phyloP scores from a whole-genome alignment of 1,140 invertebrate genomes.

The Zaprionus vittiger region DNA sequence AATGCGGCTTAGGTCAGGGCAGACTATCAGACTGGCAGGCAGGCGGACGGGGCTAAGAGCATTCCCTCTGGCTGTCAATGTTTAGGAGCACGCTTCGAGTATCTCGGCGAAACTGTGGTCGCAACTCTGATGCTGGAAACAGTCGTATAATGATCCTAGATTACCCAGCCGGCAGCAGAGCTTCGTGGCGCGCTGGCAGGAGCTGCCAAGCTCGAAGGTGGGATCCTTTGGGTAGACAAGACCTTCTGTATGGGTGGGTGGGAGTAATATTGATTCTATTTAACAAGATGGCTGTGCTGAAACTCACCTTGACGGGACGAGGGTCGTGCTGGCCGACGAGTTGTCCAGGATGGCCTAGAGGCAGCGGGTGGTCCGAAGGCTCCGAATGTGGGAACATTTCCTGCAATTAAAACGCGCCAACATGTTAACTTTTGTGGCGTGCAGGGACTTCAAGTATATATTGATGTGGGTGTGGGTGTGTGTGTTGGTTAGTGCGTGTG shows the following conservation, averaged over 20 bases:
- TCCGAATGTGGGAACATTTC: constrained; percentile 9
- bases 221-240: constrained; percentile 52
- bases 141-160: constrained; percentile 54
- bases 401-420: constrained; percentile 71
- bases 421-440: constrained; percentile 54
- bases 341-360: background rate
- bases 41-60: background rate
- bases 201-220: constrained; percentile 28
- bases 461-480: constrained; percentile 3
- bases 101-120: constrained; percentile 49
- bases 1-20: constrained; percentile 11
- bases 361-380: background rate
- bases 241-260: constrained; percentile 27
- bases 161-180: constrained; percentile 45
- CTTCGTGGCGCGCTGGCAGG: constrained; percentile 49
- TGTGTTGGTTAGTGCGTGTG: constrained; percentile 15
- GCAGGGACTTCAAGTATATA: background rate
- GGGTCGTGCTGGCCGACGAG: background rate
- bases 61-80: background rate
- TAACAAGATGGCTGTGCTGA: background rate
- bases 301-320: constrained; percentile 25
- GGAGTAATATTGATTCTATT: background rate
- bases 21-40: too few species aligned
- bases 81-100: constrained; percentile 58
- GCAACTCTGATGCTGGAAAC: constrained; percentile 52